Evolutionary conservation across 2,888 invertebrate genomes (phyloP).

Genomic region (Glyphotaelius pellucidus): DNA sequence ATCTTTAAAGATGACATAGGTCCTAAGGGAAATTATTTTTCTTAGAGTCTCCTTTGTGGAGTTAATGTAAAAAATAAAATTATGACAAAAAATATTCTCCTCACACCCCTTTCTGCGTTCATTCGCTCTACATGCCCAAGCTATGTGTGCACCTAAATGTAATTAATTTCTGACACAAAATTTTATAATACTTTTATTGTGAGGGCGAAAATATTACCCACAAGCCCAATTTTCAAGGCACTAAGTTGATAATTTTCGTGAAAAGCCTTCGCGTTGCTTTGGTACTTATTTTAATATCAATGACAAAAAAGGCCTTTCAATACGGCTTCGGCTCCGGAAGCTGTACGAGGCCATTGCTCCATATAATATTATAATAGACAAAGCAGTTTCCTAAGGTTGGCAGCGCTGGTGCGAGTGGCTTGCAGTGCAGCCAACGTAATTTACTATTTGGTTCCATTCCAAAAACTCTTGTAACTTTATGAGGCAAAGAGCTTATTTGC

Average conservation of each 20-base stretch:
- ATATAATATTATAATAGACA: conserved; percentile 43
- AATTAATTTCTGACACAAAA: neutral
- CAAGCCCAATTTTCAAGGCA: neutral
- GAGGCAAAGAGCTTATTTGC: conserved; percentile 56
- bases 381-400: conserved; percentile 41
- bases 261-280: neutral
- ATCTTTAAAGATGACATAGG: too few relatives aligned
- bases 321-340: conserved; percentile 17
- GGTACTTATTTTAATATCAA: conserved; percentile 29
- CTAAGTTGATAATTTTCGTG: neutral
- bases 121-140: too few relatives aligned
- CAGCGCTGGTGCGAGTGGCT: conserved; percentile 22
- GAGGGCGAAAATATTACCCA: neutral
- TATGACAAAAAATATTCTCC: too few relatives aligned
- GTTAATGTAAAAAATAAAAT: too few relatives aligned
- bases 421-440: conserved; percentile 61
- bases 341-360: conserved; percentile 6
- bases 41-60: too few relatives aligned
- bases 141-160: too few relatives aligned
- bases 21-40: too few relatives aligned
- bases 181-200: neutral
- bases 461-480: conserved; percentile 61
- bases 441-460: conserved; percentile 63
- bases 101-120: too few relatives aligned
- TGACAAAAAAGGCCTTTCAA: conserved; percentile 33